Evolutionary conservation across 1,140 invertebrate genomes (phyloP).

Genomic region (Hermatobates lingyangjiaoensis): DNA sequence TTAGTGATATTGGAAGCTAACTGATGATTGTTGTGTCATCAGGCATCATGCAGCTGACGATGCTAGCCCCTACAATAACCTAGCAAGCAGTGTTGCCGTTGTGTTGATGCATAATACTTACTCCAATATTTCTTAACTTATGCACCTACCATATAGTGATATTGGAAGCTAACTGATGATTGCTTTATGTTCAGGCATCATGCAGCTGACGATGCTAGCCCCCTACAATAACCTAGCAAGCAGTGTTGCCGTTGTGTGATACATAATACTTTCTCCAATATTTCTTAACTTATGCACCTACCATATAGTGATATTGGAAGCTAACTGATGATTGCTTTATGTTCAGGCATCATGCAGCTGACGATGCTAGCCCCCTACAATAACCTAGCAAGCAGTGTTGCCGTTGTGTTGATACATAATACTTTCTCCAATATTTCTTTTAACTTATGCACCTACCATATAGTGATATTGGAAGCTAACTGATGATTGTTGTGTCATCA

Average conservation of each 20-base stretch:
- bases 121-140: not conserved
- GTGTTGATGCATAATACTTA: not conserved
- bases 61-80: slow-evolving; percentile 34
- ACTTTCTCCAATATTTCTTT: not conserved
- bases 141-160: not conserved
- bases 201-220: slow-evolving; percentile 34
- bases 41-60: slow-evolving; percentile 36
- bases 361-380: slow-evolving; percentile 34
- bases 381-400: slow-evolving; percentile 32
- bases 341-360: slow-evolving; percentile 34
- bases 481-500: no score
- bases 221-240: slow-evolving; percentile 34
- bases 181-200: slow-evolving; percentile 33
- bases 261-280: not conserved
- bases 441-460: not conserved
- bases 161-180: no score
- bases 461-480: not conserved
- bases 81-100: slow-evolving; percentile 32
- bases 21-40: no score
- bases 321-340: no score
- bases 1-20: not conserved
- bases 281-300: not conserved
- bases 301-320: not conserved
- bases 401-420: not conserved
- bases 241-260: slow-evolving; percentile 29